Conservation (phyloP, 1,140 invertebrate species). For the Hermetia illucens region DNA sequence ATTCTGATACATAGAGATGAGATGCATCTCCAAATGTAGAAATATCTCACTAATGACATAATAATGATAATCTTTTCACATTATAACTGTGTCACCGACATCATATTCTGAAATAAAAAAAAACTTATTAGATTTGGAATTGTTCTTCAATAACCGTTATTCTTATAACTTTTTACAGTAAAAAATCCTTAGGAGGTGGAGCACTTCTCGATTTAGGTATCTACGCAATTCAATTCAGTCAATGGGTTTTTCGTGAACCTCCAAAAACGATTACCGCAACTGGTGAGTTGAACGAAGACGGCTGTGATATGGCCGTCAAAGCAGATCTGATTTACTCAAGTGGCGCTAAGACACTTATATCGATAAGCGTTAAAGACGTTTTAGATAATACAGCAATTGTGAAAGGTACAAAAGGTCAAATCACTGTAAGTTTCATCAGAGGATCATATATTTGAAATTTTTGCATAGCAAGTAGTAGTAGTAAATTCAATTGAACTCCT, state of each 20-base stretch:
- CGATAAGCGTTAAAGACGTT: conserved; percentile 30
- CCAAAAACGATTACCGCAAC: conserved; percentile 39
- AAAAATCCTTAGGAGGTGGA: conserved; percentile 48
- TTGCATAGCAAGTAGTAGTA: conserved; percentile 1
- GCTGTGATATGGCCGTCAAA: conserved; percentile 45
- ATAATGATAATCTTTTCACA: no score
- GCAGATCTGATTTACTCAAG: conserved; percentile 42
- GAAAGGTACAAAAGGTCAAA: conserved; percentile 44
- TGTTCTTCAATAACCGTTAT: background rate
- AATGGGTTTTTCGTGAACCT: conserved; percentile 44
- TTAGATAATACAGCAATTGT: conserved; percentile 41
- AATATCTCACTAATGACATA: no score
- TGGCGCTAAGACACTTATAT: conserved; percentile 42
- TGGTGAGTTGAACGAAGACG: conserved; percentile 46
- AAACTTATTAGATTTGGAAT: background rate
- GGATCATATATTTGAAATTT: background rate
- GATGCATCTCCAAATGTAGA: no score
- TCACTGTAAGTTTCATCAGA: conserved; percentile 30
- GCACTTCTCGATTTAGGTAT: conserved; percentile 65
- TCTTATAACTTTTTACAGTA: background rate
- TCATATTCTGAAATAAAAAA: no score
- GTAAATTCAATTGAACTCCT: conserved; percentile 1
- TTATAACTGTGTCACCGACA: no score
- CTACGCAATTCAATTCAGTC: conserved; percentile 58
- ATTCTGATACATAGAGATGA: no score